Base-by-base conservation (phyloP, 2,888 invertebrate genomes). In the Drosophila rubida region DNA sequence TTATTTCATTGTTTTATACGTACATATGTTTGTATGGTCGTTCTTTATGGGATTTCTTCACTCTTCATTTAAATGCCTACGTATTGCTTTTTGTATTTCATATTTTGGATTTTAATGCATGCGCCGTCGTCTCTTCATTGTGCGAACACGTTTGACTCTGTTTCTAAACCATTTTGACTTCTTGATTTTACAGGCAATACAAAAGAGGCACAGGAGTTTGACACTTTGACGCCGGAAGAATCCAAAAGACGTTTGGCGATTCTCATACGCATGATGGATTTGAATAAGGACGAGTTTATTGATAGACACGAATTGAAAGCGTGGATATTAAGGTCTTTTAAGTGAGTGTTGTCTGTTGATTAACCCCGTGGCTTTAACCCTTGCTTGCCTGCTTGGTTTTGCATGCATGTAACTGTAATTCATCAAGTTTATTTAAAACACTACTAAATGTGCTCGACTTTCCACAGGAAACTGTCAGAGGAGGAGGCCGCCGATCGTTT, bases 281-380 rank as follows among this genome's bases (percentile, higher is more conserved):
- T 95, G 51, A 96, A 98, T 90, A 93, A 94, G 22, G 97, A 99
- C 91, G 93, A 94, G 67, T 93, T 93, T 74, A 95, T 99, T 66
- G 96, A 96, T 91, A 94, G 95, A 65, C 93, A 94, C 55, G 99
- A 99, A 92, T 93, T 99, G 8, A 96, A 95, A 90, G 94, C 96
- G 3, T 99, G 99, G 99, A 97, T 99, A 86, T 92, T 97, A 75
- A 94, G 96, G 81, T 98, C 98, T 13, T 98, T 99, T 92, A 94
- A 94, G 95, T 96, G 93, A 92, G 92, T 88, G 89, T 88, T 85
- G 87, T 85, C 46, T 75, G 87, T 89, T 79, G 65, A 89, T 88
- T 89, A 90, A 87, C 75, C 76, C 68, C 32, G n/a, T 25, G 11
- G 60, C 72, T 7, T 37, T 65, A 80, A 77, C 69, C 32, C 32